Evolutionary conservation across 2,113 vertebrate genomes (phyloP).

Genomic region (Bos taurus): DNA sequence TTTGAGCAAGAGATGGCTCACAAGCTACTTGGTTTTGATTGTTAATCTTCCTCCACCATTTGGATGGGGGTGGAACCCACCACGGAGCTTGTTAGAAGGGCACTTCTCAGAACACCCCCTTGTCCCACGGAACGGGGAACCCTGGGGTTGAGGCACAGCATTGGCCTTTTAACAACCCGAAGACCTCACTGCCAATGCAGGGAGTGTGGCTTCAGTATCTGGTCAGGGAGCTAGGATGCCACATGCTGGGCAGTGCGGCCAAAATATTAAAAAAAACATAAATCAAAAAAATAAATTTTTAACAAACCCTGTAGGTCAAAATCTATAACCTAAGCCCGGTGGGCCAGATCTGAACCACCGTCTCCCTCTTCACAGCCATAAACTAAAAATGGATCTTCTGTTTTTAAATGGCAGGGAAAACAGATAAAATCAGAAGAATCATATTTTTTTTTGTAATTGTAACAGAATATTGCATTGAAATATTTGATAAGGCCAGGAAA

Average conservation of each 20-base stretch:
- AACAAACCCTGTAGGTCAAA: fast-evolving
- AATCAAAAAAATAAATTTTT: background rate
- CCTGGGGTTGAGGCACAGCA: fast-evolving
- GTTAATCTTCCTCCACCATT: background rate
- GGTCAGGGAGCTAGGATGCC: background rate
- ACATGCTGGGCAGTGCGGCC: background rate
- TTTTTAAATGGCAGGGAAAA: background rate
- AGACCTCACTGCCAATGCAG: fast-evolving
- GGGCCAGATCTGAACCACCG: fast-evolving
- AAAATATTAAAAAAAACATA: background rate
- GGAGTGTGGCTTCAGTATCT: background rate
- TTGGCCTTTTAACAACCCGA: fast-evolving
- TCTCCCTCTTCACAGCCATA: fast-evolving
- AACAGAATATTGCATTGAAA: background rate
- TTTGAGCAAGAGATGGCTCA: background rate
- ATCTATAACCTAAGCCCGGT: background rate
- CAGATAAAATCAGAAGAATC: background rate
- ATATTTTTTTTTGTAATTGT: background rate
- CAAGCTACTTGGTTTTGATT: background rate
- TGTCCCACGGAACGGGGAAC: fast-evolving
- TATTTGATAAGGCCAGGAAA: background rate
- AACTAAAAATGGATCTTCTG: background rate
- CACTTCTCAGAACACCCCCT: fast-evolving
- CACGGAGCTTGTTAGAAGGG: fast-evolving
- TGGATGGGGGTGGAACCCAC: fast-evolving